Base-by-base conservation (phyloP, 2,888 invertebrate species). In the Drosophila fungiperda region DNA sequence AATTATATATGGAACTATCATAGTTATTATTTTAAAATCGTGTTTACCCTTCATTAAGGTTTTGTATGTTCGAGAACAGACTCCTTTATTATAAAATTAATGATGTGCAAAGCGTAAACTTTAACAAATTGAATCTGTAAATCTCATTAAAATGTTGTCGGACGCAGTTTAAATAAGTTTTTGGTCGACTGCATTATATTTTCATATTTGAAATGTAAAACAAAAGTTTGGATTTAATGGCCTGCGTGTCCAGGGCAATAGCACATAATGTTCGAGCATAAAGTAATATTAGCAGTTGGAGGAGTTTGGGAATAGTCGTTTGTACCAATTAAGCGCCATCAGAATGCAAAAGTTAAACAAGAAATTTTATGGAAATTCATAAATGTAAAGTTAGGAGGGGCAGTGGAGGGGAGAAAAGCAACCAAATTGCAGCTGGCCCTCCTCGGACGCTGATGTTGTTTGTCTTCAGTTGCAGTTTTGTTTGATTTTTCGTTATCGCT, bases 401-500 rank as follows among this genome's bases (percentile, higher is more conserved):
- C 29, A 5, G 29, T 6, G 29, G 29, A 6, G 1, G 55, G 20
- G 36, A n/a, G 26, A n/a, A 36, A 55, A n/a, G 20, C 73, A 67
- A 45, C 65, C 75, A 58, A 77, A 76, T 65, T 72, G 76, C 79
- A 79, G 72, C 71, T 75, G 68, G 48, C 45, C 48, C 49, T 48
- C 48, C 45, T 29, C 45, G 3, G 40, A 15, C 67, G 55, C 36
- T 42, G 50, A 45, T 67, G 42, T 67, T 55, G 48, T 15, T 61
- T 68, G 52, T 40, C 11, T 60, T 35, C 55, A 8, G 32, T 35
- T 67, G 62, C 70, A 60, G 61, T 78, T 87, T 85, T 87, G 71
- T 86, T 88, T 83, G 89, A 75, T 73, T 78, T 83, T 69, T 69
- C 50, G 55, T 78, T 72, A 72, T 78, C 71, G 52, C 55, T 26